Conservation (phyloP, 23 tunicate genomes). For the Styela clava region DNA sequence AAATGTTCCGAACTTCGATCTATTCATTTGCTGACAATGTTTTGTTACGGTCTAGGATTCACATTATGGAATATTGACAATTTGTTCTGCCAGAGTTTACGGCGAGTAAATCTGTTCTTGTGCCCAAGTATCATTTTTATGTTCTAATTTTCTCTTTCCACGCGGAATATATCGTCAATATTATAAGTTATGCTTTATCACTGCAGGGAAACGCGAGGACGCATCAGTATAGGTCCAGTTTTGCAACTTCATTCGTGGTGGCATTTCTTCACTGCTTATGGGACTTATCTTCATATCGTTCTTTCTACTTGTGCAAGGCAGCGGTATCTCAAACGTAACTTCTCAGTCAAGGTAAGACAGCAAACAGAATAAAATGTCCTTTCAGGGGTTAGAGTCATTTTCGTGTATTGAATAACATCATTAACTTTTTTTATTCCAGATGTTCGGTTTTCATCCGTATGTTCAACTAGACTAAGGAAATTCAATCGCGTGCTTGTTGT, state of each 20-base stretch:
- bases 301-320: slow-evolving; percentile 68
- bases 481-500: no score
- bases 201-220: neutral
- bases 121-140: no score
- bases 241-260: slow-evolving; percentile 93
- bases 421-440: no score
- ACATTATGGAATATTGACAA: slow-evolving; percentile 87
- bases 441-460: no score
- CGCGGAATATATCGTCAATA: no score
- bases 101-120: slow-evolving; percentile 50
- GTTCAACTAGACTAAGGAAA: no score
- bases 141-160: no score
- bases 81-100: slow-evolving; percentile 45
- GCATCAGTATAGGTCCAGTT: neutral
- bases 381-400: no score
- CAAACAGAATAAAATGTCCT: neutral
- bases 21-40: slow-evolving; percentile 40
- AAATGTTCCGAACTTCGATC: slow-evolving; percentile 49
- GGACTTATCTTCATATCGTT: slow-evolving; percentile 67
- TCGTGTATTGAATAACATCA: no score
- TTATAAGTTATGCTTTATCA: no score
- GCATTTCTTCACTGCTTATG: slow-evolving; percentile 81
- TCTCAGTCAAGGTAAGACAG: slow-evolving; percentile 39
- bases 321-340: slow-evolving; percentile 50
- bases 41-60: slow-evolving; percentile 55